These are phyloP conservation scores for Galerucella nymphaeae DNA, from an alignment of 2,888 invertebrate species.

Conservation along the genomic window DNA sequence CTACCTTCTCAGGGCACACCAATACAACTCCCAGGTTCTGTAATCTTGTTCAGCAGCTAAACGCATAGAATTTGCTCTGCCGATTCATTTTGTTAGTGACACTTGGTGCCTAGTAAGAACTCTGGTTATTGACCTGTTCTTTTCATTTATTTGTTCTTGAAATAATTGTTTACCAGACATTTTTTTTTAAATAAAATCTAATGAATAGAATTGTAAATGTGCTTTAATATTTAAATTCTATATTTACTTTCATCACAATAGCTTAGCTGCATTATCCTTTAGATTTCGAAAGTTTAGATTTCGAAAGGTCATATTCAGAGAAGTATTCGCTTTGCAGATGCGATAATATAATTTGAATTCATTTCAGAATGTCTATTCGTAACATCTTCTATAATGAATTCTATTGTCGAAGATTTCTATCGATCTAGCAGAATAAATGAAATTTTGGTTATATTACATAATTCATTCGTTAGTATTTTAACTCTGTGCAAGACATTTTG, in stretches of 20 bases:
- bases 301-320: constrained; percentile 9
- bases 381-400: constrained; percentile 22
- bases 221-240: constrained; percentile 17
- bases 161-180: background rate
- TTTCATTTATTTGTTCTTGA: too few relatives aligned
- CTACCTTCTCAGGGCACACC: too few relatives aligned
- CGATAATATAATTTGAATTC: constrained; percentile 3
- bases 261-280: constrained; percentile 14
- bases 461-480: background rate
- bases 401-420: constrained; percentile 23
- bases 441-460: background rate
- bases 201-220: constrained; percentile 17
- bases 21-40: too few relatives aligned
- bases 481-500: too few relatives aligned
- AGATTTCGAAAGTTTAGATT: background rate
- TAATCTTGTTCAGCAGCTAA: too few relatives aligned
- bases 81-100: too few relatives aligned
- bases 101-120: too few relatives aligned
- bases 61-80: too few relatives aligned
- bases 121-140: too few relatives aligned
- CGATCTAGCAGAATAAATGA: constrained; percentile 21
- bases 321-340: constrained; percentile 17
- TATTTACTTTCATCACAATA: constrained; percentile 26
- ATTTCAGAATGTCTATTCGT: constrained; percentile 11
- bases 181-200: background rate